A percentile compares a stretch with the other conserved stretches of the same genome.
These are phyloP conservation scores for Benitochromis conjunctus DNA, from an alignment of 2,113 vertebrate genomes.

Conservation along the genomic window DNA sequence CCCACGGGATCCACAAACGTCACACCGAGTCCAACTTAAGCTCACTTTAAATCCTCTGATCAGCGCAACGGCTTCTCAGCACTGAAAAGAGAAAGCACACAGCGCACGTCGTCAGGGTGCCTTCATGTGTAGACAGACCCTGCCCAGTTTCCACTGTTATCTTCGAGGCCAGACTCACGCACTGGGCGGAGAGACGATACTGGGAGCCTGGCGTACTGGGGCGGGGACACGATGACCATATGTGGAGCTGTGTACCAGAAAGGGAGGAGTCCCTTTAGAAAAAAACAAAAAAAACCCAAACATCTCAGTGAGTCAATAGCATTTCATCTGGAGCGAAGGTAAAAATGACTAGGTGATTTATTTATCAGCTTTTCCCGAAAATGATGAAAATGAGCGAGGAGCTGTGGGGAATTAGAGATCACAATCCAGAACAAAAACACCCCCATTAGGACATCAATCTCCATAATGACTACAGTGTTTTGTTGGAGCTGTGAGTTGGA, in stretches of 20 bases:
- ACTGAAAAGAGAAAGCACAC: neutral
- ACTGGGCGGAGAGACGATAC: conserved; percentile 39
- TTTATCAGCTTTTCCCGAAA: neutral
- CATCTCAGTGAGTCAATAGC: neutral
- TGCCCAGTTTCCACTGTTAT: conserved; percentile 56
- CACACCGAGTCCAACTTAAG: neutral
- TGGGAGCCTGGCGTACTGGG: conserved; percentile 26
- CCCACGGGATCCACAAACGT: neutral
- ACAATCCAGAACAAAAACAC: neutral
- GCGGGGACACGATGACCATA: conserved; percentile 44
- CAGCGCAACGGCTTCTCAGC: neutral
- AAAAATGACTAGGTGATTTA: neutral
- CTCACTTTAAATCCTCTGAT: neutral
- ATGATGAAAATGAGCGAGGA: neutral
- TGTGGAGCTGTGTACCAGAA: conserved; percentile 12
- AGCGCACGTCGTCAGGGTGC: neutral
- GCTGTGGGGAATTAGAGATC: neutral
- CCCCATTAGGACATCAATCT: neutral
- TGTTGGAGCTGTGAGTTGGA: neutral
- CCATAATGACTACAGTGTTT: neutral
- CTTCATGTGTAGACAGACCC: conserved; percentile 21
- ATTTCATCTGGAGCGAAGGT: neutral
- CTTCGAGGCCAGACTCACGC: conserved; percentile 38
- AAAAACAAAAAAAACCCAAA: neutral
- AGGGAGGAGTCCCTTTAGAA: neutral